phyloP scores from a whole-genome alignment of 2,113 vertebrate species.

The Psittacus erithacus region DNA sequence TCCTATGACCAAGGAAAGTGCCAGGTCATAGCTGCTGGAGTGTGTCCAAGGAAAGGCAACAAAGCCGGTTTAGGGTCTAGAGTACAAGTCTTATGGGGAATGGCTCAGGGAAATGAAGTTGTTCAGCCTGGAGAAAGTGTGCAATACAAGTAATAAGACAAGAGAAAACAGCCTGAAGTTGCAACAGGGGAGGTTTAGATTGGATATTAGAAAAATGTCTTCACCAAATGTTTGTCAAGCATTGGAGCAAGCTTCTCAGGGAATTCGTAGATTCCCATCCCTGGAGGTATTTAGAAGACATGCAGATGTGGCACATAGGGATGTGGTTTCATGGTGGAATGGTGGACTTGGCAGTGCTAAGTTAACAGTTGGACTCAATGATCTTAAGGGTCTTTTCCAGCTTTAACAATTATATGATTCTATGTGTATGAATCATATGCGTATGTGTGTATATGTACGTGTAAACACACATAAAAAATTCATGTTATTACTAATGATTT shows the following conservation, averaged over 20 bases:
- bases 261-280: not conserved
- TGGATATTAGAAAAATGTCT: not conserved
- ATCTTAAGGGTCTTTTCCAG: not conserved
- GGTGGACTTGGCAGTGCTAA: not conserved
- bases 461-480: not conserved
- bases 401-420: not conserved
- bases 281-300: not conserved
- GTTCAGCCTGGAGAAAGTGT: not conserved
- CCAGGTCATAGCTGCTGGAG: not conserved
- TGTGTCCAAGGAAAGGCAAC: not conserved
- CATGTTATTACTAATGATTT: not conserved
- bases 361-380: not conserved
- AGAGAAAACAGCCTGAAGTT: not conserved
- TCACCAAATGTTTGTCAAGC: not conserved
- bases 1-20: not conserved
- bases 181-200: not conserved
- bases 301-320: not conserved
- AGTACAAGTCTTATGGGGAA: not conserved
- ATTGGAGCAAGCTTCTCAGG: not conserved
- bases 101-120: not conserved
- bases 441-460: accelerated
- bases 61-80: not conserved
- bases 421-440: not conserved
- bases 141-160: not conserved
- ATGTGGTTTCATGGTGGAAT: not conserved